These are phyloP conservation scores for Phyto melanocephala DNA, from an alignment of 2,888 invertebrate genomes.

Conservation along the genomic window DNA sequence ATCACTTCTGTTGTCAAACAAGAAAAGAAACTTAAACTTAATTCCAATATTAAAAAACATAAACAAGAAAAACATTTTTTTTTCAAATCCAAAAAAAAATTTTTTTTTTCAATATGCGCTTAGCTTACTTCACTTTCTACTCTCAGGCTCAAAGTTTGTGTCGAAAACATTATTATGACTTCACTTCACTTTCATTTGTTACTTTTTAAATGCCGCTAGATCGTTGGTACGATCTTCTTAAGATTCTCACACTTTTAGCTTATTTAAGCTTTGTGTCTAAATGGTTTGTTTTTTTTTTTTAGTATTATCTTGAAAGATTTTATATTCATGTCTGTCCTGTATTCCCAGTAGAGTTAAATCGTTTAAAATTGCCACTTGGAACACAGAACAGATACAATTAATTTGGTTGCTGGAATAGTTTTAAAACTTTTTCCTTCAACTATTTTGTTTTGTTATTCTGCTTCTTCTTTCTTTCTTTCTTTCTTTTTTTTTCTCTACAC, in stretches of 20 bases:
- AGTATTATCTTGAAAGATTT: not conserved
- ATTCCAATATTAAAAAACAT: slow-evolving; percentile 6
- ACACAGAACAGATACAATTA: no score
- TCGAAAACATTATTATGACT: no score
- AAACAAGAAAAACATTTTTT: not conserved
- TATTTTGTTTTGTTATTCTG: not conserved
- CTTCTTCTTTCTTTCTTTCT: no score
- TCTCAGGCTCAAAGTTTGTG: not conserved
- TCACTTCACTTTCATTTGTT: not conserved
- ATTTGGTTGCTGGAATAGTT: not conserved
- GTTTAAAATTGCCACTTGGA: no score
- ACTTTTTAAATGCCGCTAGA: not conserved
- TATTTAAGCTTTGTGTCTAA: not conserved
- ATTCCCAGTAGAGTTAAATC: no score
- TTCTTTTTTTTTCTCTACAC: no score
- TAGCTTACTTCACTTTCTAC: not conserved
- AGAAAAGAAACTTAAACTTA: not conserved
- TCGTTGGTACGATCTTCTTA: not conserved
- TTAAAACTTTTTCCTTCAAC: not conserved
- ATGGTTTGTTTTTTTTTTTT: not conserved
- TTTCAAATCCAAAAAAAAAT: not conserved
- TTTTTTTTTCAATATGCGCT: not conserved
- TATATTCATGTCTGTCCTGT: no score
- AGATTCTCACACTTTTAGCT: not conserved
- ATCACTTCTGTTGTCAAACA: slow-evolving; percentile 22